These are phyloP conservation scores for Vesta saturnalis DNA, from an alignment of 2,888 invertebrate species.

Conservation along the genomic window DNA sequence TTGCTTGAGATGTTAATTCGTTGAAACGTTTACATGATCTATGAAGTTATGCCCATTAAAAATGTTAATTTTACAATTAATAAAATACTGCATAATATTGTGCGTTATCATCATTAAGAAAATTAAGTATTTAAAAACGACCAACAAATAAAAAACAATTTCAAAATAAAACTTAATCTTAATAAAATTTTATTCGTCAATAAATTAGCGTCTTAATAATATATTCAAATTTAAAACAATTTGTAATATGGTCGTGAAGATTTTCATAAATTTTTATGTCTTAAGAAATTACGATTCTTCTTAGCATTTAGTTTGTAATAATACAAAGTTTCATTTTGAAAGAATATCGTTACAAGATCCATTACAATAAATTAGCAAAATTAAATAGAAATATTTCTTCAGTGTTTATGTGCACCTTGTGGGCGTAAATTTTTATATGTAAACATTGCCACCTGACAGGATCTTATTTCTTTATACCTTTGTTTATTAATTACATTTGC, in stretches of 20 bases:
- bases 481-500: neutral
- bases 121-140: neutral
- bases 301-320: constrained; percentile 45
- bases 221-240: constrained; percentile 44
- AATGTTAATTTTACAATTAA: no score
- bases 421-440: neutral
- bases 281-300: constrained; percentile 39
- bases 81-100: no score
- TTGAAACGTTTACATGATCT: no score
- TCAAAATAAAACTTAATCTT: constrained; percentile 25
- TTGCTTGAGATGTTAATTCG: no score
- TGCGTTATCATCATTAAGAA: neutral
- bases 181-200: constrained; percentile 41
- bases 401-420: neutral
- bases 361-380: constrained; percentile 47
- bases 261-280: constrained; percentile 41
- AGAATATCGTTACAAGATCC: no score
- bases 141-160: constrained; percentile 20
- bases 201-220: constrained; percentile 32
- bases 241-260: constrained; percentile 33
- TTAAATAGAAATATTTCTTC: constrained; percentile 45
- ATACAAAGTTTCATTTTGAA: constrained; percentile 40
- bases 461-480: no score
- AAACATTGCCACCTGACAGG: neutral
- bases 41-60: no score